Evolutionary conservation across 1,140 invertebrate species (phyloP), one percentile per base, ranked within the genome.

Genomic region (Drosophila sturtevanti): DNA sequence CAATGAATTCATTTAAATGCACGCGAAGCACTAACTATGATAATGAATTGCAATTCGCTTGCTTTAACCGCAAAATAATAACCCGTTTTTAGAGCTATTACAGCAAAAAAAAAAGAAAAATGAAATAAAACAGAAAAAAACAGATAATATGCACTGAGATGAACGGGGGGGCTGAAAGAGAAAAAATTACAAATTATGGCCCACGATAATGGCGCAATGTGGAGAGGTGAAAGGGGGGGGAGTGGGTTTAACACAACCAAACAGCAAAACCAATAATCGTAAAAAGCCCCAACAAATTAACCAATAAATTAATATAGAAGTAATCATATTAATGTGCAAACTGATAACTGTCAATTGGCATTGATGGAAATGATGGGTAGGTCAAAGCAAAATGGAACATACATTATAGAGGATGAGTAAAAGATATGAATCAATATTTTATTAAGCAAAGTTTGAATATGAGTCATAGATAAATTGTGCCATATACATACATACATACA

Each of bases 231-330:
- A 31, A 6, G 12, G 0, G 27, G 7, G 9, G 54, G 38, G 14
- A 3, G 6, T 16, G 16, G 66, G n/a, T 60, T 60, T 62, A 48
- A 68, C 69, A 64, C 77, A 78, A 77, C 67, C 71, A 73, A 65
- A 66, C 81, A 44, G 41, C 41, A 55, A 76, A 87, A 68, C 70
- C 79, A 89, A 87, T 87, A 87, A 87, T 89, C 84, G 76, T 87
- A 87, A 87, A 87, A 74, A 72, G 72, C 74, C 68, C 72, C 67
- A 80, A 89, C 84, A 87, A 87, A 87, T 87, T 87, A 87, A 89
- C 85, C 85, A 77, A 87, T 89, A 87, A 87, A 87, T 87, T 89
- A 87, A 89, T 89, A 87, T 77, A 89, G 85, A 85, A 87, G 81
- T 80, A 84, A 89, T 89, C 84, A 87, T 80, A 80, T 87, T 87